A percentile compares a stretch with the other conserved stretches of the same genome.
Conservation (phyloP, 2,113 vertebrate species). For the Actinemys pallida region DNA sequence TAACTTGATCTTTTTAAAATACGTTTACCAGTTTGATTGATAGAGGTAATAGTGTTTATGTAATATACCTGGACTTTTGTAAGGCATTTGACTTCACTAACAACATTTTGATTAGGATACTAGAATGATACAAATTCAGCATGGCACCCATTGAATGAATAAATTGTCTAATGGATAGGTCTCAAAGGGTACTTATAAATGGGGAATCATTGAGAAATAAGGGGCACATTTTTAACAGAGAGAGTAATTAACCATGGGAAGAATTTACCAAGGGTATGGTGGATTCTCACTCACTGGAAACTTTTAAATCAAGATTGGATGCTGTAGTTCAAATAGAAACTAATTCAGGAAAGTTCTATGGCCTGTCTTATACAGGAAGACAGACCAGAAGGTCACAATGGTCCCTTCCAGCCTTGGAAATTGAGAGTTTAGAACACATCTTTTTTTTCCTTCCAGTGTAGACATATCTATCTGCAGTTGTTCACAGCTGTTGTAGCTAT, state of each 20-base stretch:
- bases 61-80: background rate
- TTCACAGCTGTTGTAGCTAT: background rate
- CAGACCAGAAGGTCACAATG: background rate
- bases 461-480: background rate
- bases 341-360: background rate
- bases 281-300: background rate
- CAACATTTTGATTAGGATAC: background rate
- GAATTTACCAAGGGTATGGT: background rate
- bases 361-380: background rate
- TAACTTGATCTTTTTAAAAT: background rate
- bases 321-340: background rate
- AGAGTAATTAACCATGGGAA: background rate
- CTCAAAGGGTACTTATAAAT: background rate
- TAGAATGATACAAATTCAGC: background rate
- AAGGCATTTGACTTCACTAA: background rate
- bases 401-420: background rate
- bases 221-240: background rate
- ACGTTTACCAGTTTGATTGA: background rate
- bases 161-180: background rate
- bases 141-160: background rate
- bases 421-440: background rate
- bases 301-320: background rate
- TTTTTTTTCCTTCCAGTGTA: background rate
- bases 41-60: background rate
- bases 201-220: background rate